Conservation (phyloP, 2,888 invertebrate genomes). For the Drosophila ezoana region DNA sequence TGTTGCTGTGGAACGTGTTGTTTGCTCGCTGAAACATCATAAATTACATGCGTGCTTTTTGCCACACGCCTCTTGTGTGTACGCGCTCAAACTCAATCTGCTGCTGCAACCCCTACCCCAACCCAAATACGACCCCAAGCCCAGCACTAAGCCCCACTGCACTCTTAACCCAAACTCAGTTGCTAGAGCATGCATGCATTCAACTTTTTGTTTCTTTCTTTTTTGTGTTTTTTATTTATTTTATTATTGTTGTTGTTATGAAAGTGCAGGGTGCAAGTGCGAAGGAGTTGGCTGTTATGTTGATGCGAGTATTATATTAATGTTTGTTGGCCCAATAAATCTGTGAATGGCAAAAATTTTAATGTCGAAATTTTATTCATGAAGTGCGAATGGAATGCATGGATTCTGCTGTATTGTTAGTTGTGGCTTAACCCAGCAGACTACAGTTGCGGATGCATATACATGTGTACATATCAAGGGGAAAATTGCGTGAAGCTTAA, state of each 20-base stretch:
- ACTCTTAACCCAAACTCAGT: conserved; percentile 3
- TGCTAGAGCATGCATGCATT: conserved; percentile 44
- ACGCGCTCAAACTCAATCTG: conserved; percentile 70
- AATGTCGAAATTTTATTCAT: conserved; percentile 67
- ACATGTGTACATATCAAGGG: conserved; percentile 4
- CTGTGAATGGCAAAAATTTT: conserved; percentile 56
- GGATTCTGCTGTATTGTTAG: conserved; percentile 20
- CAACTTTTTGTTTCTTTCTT: conserved; percentile 19
- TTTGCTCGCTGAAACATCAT: conserved; percentile 81
- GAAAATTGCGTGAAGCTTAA: conserved; percentile 35
- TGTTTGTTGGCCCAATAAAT: conserved; percentile 55
- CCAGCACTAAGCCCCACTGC: not conserved
- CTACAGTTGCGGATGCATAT: conserved; percentile 6
- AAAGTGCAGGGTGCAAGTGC: conserved; percentile 20
- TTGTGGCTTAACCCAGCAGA: conserved; percentile 13
- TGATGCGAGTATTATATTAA: conserved; percentile 50
- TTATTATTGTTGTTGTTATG: conserved; percentile 10
- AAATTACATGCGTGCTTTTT: conserved; percentile 79
- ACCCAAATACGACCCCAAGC: not conserved
- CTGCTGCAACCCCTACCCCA: conserved; percentile 17
- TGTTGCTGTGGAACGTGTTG: conserved; percentile 71
- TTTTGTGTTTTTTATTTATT: not conserved
- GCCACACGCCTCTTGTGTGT: conserved; percentile 78
- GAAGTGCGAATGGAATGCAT: conserved; percentile 49
- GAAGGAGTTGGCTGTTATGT: conserved; percentile 7